phyloP scores from a whole-genome alignment of 2,113 vertebrate genomes.

The Mormyrus lacerda region DNA sequence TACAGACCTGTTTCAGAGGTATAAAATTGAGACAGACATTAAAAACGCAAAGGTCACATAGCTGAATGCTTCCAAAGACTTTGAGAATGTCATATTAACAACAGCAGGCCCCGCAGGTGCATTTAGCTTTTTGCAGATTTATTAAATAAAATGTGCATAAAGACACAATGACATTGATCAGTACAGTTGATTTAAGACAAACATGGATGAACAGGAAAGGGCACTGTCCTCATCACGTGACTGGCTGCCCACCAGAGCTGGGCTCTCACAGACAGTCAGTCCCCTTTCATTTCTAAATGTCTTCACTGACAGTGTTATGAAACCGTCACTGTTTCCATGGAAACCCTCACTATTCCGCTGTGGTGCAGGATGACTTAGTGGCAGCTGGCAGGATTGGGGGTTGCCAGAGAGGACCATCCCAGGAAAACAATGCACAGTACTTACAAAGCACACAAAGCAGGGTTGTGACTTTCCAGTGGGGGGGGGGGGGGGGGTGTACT shows the following conservation, averaged over 20 bases:
- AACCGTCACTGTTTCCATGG: conserved; percentile 36
- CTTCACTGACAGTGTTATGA: conserved; percentile 36
- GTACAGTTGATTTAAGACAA: background rate
- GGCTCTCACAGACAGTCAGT: background rate
- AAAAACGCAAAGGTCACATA: background rate
- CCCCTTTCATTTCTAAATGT: conserved; percentile 16
- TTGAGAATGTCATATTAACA: background rate
- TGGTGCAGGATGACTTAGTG: conserved; percentile 7
- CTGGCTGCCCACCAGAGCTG: background rate
- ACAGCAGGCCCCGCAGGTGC: background rate
- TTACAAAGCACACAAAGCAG: conserved; percentile 18
- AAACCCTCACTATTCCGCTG: conserved; percentile 9
- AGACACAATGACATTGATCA: background rate
- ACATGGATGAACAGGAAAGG: background rate
- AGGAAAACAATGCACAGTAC: conserved; percentile 32
- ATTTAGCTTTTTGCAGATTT: background rate
- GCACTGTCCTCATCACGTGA: background rate
- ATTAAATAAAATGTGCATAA: background rate
- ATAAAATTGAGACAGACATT: background rate
- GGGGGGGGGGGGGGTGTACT: background rate
- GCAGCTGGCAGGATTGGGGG: conserved; percentile 21
- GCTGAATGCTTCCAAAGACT: background rate
- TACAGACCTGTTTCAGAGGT: background rate
- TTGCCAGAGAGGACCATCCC: conserved; percentile 28
- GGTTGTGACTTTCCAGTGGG: background rate